Evolutionary conservation across 2,797 vertebrate species (phyloP).

Genomic region (Lagodon rhomboides): DNA sequence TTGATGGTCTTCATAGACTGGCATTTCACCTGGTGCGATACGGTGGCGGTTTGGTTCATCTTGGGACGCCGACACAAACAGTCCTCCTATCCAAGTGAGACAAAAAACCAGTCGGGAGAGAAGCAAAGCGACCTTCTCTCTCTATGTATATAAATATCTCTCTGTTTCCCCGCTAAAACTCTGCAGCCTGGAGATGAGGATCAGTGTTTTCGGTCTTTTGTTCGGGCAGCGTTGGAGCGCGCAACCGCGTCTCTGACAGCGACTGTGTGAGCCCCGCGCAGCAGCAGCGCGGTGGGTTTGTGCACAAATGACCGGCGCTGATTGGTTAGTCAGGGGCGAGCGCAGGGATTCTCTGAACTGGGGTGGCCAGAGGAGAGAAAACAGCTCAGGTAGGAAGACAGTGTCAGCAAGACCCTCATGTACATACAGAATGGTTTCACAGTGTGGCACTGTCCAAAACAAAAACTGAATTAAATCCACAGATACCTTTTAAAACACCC

Average conservation of each 20-base stretch:
- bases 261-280: conserved; percentile 7
- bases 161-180: conserved; percentile 10
- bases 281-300: conserved; percentile 24
- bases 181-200: conserved; percentile 17
- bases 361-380: not conserved
- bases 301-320: conserved; percentile 35
- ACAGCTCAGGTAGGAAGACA: not conserved
- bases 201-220: conserved; percentile 21
- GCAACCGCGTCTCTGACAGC: conserved; percentile 60
- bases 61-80: conserved; percentile 75
- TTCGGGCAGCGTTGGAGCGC: conserved; percentile 42
- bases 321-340: conserved; percentile 55
- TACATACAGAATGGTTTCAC: too few relatives aligned
- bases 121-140: not conserved
- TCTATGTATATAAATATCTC: too few relatives aligned
- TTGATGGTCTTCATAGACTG: conserved; percentile 90
- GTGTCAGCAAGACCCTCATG: not conserved
- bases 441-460: too few relatives aligned
- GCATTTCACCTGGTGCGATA: conserved; percentile 94
- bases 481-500: too few relatives aligned
- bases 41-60: conserved; percentile 95
- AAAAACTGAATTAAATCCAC: too few relatives aligned
- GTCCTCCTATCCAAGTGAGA: conserved; percentile 59
- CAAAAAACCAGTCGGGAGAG: conserved; percentile 17
- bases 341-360: not conserved